Evolutionary conservation across 2,888 invertebrate genomes (phyloP), one percentile per base, ranked within the genome.

Genomic region (Coleophora flavipennella): DNA sequence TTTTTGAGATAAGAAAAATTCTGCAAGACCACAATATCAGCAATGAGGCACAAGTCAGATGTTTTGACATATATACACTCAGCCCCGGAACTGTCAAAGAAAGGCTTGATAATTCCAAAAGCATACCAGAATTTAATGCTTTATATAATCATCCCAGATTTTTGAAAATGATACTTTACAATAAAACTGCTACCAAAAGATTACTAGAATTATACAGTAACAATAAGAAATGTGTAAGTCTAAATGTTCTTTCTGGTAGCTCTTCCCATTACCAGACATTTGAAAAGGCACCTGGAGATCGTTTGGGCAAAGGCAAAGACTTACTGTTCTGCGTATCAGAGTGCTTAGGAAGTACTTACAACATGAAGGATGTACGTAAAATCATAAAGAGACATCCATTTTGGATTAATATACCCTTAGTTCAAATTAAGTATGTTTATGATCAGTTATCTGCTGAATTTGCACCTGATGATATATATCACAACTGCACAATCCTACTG

Each of bases 161-260:
- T 57, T 51, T 84, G 10, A 83, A 76, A 60, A 74, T 84, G 61
- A 83, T 84, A 36, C 60, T 74, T 41, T 69, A 74, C 40, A 81
- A 80, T 36, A 81, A 69, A 29, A 80, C 62, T 45, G 83, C 72
- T 10, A 58, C 66, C 29, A 65, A 64, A 42, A 67, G 84, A 53
- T 49, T 84, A 31, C 50, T 50, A 38, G 64, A 57, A 32, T 57
- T 80, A 36, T 72, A 80, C 46, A 58, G 48, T 10, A 66, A 46
- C 34, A 78, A 79, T 43, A 83, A 84, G 50, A 81, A 77, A 50
- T 83, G 83, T 55, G 50, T 78, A 2, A 83, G 78, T 51, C 59
- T 84, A 11, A 81, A 83, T 52, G 60, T 81, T 31, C 56, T 84
- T n/a, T 81, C 81, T 20, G 80, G 84, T 3, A 72, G 77, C 49